These are phyloP conservation scores for Eurytoma adleriae DNA, from an alignment of 2,888 invertebrate species.

Conservation along the genomic window DNA sequence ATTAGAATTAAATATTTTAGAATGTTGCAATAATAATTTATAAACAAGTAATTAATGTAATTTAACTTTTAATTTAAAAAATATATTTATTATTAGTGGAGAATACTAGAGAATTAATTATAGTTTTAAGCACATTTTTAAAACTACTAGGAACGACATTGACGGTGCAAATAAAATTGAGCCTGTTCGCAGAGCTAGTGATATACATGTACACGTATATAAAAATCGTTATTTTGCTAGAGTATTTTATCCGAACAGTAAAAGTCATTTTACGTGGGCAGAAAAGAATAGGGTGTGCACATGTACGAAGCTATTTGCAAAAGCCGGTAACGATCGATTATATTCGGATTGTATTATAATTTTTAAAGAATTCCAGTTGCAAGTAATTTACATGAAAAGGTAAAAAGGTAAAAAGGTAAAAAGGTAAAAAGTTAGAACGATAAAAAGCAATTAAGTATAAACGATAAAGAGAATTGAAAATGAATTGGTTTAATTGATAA, in stretches of 20 bases:
- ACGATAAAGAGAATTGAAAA: too few relatives aligned
- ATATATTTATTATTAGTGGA: too few relatives aligned
- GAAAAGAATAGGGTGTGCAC: neutral
- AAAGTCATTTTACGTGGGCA: conserved; percentile 33
- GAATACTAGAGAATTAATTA: too few relatives aligned
- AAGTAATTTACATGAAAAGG: neutral
- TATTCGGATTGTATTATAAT: neutral
- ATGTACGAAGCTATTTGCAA: neutral
- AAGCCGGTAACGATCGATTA: neutral
- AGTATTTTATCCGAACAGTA: conserved; percentile 30
- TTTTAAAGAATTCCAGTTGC: neutral
- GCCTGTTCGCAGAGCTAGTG: conserved; percentile 3
- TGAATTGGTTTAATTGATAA: too few relatives aligned
- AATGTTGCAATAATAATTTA: too few relatives aligned
- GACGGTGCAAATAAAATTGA: conserved; percentile 21
- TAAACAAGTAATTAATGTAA: too few relatives aligned
- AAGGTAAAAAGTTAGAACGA: too few relatives aligned
- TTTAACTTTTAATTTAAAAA: too few relatives aligned
- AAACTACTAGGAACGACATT: neutral
- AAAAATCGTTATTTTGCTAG: conserved; percentile 36
- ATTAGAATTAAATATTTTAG: too few relatives aligned
- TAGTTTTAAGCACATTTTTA: too few relatives aligned
- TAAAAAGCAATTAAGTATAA: neutral
- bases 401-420: neutral
- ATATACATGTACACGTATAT: neutral